These are phyloP conservation scores for Danaus plexippus DNA, from an alignment of 1,140 invertebrate genomes.

Conservation along the genomic window DNA sequence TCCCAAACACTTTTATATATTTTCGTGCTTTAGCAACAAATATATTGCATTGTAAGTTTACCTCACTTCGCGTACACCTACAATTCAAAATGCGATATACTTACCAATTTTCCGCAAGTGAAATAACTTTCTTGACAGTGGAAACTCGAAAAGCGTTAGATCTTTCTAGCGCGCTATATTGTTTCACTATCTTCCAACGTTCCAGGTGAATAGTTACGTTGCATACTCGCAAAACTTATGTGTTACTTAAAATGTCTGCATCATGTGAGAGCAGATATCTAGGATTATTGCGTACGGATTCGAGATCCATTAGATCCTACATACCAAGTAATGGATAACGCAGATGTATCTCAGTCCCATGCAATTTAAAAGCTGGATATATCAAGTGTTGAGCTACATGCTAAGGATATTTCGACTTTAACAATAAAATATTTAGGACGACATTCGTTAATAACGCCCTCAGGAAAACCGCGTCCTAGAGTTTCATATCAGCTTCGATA, in stretches of 20 bases:
- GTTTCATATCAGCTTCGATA: constrained; percentile 33
- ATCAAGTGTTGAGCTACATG: constrained; percentile 39
- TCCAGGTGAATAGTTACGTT: constrained; percentile 51
- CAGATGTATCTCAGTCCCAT: constrained; percentile 44
- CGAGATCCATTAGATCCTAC: constrained; percentile 28
- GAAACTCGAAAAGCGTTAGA: constrained; percentile 41
- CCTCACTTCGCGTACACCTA: not conserved
- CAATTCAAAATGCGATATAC: constrained; percentile 27
- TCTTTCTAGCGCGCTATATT: constrained; percentile 47
- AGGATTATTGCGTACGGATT: constrained; percentile 20
- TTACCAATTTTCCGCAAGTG: constrained; percentile 33
- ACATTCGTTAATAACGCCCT: constrained; percentile 63
- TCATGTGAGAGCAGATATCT: constrained; percentile 15
- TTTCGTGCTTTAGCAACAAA: too few relatives aligned
- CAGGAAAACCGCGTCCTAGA: constrained; percentile 55
- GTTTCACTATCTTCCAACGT: constrained; percentile 47
- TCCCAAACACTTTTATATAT: too few relatives aligned
- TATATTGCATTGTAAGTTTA: too few relatives aligned
- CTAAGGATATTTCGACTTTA: constrained; percentile 56
- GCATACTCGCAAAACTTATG: constrained; percentile 32
- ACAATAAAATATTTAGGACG: constrained; percentile 65
- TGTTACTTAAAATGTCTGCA: constrained; percentile 18
- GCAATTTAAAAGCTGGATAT: constrained; percentile 42
- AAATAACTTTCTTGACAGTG: constrained; percentile 45
- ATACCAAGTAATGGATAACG: constrained; percentile 51